Evolutionary conservation across 2,113 vertebrate genomes (phyloP).

Genomic region (Zosterops hypoxanthus): DNA sequence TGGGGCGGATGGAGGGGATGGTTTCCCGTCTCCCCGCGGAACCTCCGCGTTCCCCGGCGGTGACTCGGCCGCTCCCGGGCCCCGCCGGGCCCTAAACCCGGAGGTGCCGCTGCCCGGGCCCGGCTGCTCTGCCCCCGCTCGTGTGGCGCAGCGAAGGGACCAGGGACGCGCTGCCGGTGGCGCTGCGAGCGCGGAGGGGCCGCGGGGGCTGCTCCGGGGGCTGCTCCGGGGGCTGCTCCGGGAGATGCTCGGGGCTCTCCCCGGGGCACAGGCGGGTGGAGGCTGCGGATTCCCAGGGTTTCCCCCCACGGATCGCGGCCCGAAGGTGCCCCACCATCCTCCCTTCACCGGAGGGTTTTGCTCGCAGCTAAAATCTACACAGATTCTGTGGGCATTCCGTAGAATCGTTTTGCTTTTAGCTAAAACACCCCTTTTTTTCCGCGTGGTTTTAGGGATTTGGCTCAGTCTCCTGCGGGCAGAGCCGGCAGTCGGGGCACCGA

Average conservation of each 20-base stretch:
- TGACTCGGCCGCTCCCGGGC: fast-evolving
- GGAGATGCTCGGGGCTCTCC: background rate
- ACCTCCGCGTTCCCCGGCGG: background rate
- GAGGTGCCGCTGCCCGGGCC: background rate
- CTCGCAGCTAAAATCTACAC: fast-evolving
- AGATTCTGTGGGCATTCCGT: fast-evolving
- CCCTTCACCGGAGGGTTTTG: fast-evolving
- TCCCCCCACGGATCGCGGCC: background rate
- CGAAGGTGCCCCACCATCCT: background rate
- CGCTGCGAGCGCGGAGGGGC: fast-evolving
- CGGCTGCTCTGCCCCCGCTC: background rate
- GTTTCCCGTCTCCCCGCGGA: background rate
- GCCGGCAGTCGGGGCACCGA: background rate
- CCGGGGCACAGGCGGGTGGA: fast-evolving
- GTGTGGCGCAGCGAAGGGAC: fast-evolving
- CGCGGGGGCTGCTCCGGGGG: background rate
- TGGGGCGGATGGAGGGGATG: fast-evolving
- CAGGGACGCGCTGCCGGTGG: background rate
- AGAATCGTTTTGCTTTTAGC: fast-evolving
- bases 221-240: background rate
- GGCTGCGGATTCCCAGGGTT: fast-evolving
- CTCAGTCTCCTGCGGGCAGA: fast-evolving
- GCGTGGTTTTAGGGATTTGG: fast-evolving
- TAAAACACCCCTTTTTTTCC: background rate
- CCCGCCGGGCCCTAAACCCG: fast-evolving